Conservation (phyloP, 2,888 invertebrate species). For the Perithous albicinctus region DNA sequence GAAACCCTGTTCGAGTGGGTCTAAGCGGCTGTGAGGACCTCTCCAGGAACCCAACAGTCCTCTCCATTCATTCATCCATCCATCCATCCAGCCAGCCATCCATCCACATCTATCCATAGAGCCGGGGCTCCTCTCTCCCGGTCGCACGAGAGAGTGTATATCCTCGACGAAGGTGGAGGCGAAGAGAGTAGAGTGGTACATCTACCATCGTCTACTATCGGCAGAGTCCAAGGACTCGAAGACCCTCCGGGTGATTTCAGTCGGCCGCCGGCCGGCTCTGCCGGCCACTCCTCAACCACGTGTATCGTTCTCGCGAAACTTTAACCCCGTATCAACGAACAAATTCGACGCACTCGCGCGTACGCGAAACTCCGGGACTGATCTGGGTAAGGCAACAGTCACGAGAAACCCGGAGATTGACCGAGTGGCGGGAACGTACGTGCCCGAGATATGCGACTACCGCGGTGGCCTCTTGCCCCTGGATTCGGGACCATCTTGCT, state of each 20-base stretch:
- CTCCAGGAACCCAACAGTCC: conserved; percentile 85
- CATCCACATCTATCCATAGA: conserved; percentile 79
- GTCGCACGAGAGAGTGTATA: conserved; percentile 73
- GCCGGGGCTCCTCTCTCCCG: conserved; percentile 70
- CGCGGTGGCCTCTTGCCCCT: conserved; percentile 39
- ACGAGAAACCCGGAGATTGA: not conserved
- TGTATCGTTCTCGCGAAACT: conserved; percentile 58
- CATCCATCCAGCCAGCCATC: conserved; percentile 72
- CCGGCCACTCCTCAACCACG: conserved; percentile 80
- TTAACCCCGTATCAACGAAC: not conserved
- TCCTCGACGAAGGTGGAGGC: conserved; percentile 82
- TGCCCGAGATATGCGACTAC: conserved; percentile 55
- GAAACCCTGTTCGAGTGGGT: conserved; percentile 83
- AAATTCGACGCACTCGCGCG: conserved; percentile 10
- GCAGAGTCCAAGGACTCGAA: conserved; percentile 83
- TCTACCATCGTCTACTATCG: conserved; percentile 81
- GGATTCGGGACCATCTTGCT: conserved; percentile 13
- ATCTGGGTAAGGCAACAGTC: conserved; percentile 3
- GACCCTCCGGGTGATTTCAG: conserved; percentile 82
- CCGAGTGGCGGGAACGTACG: conserved; percentile 14
- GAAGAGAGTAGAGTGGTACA: conserved; percentile 81
- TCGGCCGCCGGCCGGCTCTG: conserved; percentile 84
- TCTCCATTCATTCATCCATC: conserved; percentile 81
- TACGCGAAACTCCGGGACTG: conserved; percentile 36
- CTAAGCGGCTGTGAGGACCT: conserved; percentile 85